Base-by-base conservation (phyloP, 2,113 vertebrate genomes). In the Orycteropus afer region DNA sequence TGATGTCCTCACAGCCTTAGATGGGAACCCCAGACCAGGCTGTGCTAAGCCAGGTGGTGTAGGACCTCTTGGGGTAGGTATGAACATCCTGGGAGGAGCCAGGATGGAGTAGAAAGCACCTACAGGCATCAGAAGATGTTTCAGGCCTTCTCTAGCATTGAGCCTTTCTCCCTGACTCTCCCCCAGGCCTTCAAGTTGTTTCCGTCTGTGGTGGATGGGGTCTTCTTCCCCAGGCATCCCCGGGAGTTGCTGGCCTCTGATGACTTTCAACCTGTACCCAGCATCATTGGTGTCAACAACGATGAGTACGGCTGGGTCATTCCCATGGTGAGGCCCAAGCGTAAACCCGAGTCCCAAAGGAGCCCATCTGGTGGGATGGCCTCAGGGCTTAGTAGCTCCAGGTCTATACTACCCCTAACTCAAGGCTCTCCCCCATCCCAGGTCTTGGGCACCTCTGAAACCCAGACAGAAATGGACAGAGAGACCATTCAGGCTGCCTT, bases 221-320 rank as follows among this genome's bases (percentile, higher is more conserved):
- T 78, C 53, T 99, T 99, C 96, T 92, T 99, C 57, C 98, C 96
- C 9, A 98, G 97, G 27, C 83, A 97, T 2, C 96, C 98, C 0
- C 97, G 98, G 55, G 97, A 98, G 17, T 86, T 99, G 4, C 89
- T 99, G 49, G 97, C 97, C 76, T 98, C 63, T 80, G 97, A 97
- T 2, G 96, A 98, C 18, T 97, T 99, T 83, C 76, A 97, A 12
- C 96, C 97, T 61, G 95, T 99, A 67, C 98, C 99, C 1, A 98
- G 98, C 81, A 97, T 99, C 92, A 79, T 98, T 73, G 99, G 99
- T 40, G 89, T 98, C 27, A 99, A 98, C 93, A 99, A 98, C 57
- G 97, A 99, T 84, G 99, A 99, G 93, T 99, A 97, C 77, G 98
- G 99, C 74, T 99, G 98, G 99, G 2, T 98, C 20, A 53, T 99